A percentile compares a stretch with the other conserved stretches of the same genome.
Conservation (phyloP, 2,888 invertebrate genomes). For the Amphipyra tragopoginis region DNA sequence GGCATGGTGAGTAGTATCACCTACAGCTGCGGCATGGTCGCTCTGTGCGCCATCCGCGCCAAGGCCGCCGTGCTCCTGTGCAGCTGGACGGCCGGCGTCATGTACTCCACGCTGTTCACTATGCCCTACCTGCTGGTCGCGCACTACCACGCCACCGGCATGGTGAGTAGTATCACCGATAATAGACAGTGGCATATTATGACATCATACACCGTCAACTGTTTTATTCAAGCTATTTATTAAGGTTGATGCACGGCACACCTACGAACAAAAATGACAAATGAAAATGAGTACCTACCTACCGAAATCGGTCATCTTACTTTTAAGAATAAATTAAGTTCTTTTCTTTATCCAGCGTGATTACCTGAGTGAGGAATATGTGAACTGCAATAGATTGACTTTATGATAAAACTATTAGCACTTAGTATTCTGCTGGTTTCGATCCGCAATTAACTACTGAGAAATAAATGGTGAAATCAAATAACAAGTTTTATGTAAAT, state of each 20-base stretch:
- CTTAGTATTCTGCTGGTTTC: no score
- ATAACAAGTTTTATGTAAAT: no score
- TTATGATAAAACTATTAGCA: no score
- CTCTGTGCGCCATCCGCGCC: slow-evolving; percentile 95
- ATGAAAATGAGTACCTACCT: no score
- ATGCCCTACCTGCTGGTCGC: slow-evolving; percentile 98
- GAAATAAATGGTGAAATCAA: no score
- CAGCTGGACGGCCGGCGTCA: slow-evolving; percentile 98
- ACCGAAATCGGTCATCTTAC: no score
- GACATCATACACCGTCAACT: slow-evolving; percentile 8
- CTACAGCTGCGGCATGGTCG: slow-evolving; percentile 96
- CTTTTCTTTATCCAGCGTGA: no score
- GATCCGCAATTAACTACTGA: no score
- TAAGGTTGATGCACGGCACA: neutral
- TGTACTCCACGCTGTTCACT: slow-evolving; percentile 99
- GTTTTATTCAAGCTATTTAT: neutral
- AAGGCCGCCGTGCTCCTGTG: slow-evolving; percentile 95
- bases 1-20: slow-evolving; percentile 93
- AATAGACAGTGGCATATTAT: slow-evolving; percentile 8
- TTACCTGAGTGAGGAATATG: no score
- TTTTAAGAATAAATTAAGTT: no score
- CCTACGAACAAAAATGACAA: no score
- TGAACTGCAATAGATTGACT: no score
- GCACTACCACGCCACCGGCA: slow-evolving; percentile 97
- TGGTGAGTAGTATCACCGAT: slow-evolving; percentile 92